A percentile compares a stretch with the other conserved stretches of the same genome.
Evolutionary conservation across 1,140 invertebrate species (phyloP).

Genomic region (Hermatobates lingyangjiaoensis): DNA sequence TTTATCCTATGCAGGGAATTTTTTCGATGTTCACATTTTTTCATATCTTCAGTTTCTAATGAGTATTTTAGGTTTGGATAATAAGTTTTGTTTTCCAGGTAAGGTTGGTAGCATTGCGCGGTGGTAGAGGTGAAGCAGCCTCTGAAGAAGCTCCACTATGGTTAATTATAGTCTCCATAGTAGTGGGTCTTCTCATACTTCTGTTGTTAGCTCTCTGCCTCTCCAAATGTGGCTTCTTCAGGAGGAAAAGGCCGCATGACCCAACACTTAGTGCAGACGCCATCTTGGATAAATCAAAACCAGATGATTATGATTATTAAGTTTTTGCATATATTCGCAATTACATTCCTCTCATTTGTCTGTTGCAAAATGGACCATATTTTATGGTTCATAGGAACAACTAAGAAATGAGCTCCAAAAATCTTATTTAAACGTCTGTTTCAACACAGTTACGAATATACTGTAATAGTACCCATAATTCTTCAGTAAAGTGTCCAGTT

Average conservation of each 20-base stretch:
- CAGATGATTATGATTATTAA: no score
- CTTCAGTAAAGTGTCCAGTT: no score
- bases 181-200: constrained; percentile 58
- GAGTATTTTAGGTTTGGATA: not conserved
- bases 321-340: no score
- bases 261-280: constrained; percentile 37
- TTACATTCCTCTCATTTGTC: no score
- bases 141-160: constrained; percentile 53
- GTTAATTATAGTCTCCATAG: constrained; percentile 61
- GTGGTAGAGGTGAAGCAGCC: constrained; percentile 46
- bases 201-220: constrained; percentile 53
- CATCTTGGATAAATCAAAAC: constrained; percentile 29
- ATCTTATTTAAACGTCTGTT: no score
- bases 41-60: not conserved
- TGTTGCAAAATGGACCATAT: no score
- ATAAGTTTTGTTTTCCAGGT: constrained; percentile 13
- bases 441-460: no score
- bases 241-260: constrained; percentile 45
- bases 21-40: no score
- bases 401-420: no score
- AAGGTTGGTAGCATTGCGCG: constrained; percentile 63
- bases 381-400: no score
- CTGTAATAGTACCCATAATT: no score
- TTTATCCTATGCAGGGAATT: no score
- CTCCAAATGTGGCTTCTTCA: constrained; percentile 80